Base-by-base conservation (phyloP, 2,113 vertebrate species). In the Rhinopomastus cyanomelas region DNA sequence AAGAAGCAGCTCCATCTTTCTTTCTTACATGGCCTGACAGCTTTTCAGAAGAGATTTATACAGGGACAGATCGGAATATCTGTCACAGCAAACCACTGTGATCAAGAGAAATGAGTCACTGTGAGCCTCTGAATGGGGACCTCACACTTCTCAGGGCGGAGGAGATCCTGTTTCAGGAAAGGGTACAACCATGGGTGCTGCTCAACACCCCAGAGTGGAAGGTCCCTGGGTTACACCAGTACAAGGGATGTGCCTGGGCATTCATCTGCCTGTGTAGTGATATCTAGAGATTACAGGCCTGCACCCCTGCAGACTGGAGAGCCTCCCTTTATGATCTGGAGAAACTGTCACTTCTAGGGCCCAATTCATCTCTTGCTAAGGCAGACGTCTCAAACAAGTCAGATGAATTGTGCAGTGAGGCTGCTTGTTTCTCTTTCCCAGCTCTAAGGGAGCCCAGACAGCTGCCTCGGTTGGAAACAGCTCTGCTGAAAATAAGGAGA, bases 1-100 rank as follows among this genome's bases (percentile, higher is more conserved):
- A 65, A 85, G 84, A 88, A 71, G 86, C 86, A 90, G 86, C 42
- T 95, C 88, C 81, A 95, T 96, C 93, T 91, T 94, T 96, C 94
- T 93, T 95, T 91, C 92, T 93, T 94, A 93, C 71, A 3, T 71
- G 92, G 81, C 71, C 71, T 94, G 94, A 95, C 93, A 95, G 71
- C 91, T 94, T 93, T 94, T 95, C 94, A 96, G 81, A 90, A 90
- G 88, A 95, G 93, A 95, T 96, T 95, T 96, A 94, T 93, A 85
- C 23, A 93, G 81, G 86, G 88, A 85, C 81, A 90, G 93, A 55
- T 76, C 6, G 0, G 83, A 89, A 67, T 95, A 95, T 96, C 82
- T 88, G 93, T 93, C 94, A 95, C 4, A 90, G 81, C 93, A 94
- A 91, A 84, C 59, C 90, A 44, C 88, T 1, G 0, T 26, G 81